Conservation (phyloP, 1,140 invertebrate species). For the Drosophila varians region DNA sequence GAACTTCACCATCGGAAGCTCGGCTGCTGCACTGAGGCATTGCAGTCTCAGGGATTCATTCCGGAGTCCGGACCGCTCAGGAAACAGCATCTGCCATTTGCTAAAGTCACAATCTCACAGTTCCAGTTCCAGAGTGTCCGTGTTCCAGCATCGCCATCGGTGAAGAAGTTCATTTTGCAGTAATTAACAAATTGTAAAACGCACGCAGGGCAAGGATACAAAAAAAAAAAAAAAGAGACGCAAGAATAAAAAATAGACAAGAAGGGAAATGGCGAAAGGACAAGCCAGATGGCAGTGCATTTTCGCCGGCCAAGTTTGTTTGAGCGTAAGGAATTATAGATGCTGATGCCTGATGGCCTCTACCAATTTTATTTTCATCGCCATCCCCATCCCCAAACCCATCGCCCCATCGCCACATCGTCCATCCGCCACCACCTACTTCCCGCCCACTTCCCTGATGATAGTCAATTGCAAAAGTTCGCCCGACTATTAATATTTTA, state of each 20-base stretch:
- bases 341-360: constrained; percentile 57
- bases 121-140: not conserved
- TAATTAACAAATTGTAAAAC: constrained; percentile 81
- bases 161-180: constrained; percentile 75
- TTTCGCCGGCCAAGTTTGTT: constrained; percentile 67
- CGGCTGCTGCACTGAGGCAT: constrained; percentile 56
- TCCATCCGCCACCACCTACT: not conserved
- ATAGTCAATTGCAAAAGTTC: constrained; percentile 76
- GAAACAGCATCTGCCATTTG: constrained; percentile 68
- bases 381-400: constrained; percentile 4
- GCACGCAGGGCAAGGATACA: constrained; percentile 23
- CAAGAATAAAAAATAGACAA: not conserved
- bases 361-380: constrained; percentile 2
- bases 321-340: constrained; percentile 74
- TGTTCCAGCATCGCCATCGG: constrained; percentile 33
- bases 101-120: constrained; percentile 13
- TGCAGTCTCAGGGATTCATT: constrained; percentile 45
- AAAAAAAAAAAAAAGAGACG: not conserved
- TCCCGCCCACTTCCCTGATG: constrained; percentile 55
- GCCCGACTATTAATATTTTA: constrained; percentile 79
- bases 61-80: constrained; percentile 34
- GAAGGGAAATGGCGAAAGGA: not conserved
- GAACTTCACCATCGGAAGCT: constrained; percentile 8
- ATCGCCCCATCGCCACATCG: not conserved
- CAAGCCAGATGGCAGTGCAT: constrained; percentile 43